Percentiles rank a stretch among this genome's conserved stretches.
Evolutionary conservation across 1,140 invertebrate genomes (phyloP).

Genomic region (Archivesica marissinica): DNA sequence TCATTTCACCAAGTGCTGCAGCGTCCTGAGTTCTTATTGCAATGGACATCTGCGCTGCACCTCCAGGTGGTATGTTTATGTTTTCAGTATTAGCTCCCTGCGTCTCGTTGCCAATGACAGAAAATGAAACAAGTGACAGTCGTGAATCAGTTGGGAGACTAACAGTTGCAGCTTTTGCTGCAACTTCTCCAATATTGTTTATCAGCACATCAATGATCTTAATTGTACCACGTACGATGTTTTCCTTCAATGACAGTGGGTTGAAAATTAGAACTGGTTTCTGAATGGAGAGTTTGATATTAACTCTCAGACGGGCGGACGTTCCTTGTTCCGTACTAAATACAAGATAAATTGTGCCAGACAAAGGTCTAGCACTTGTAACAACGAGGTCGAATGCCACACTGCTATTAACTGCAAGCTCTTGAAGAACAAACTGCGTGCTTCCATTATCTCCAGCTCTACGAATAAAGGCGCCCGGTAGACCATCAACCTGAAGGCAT

Average conservation of each 20-base stretch:
- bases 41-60: slow-evolving; percentile 46
- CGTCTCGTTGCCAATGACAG: neutral
- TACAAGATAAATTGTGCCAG: slow-evolving; percentile 44
- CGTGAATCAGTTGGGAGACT: slow-evolving; percentile 52
- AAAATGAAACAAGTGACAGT: slow-evolving; percentile 60
- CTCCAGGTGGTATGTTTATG: slow-evolving; percentile 36
- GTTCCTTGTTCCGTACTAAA: slow-evolving; percentile 39
- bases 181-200: slow-evolving; percentile 59
- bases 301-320: slow-evolving; percentile 8
- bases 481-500: neutral
- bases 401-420: neutral
- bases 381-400: slow-evolving; percentile 43
- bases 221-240: slow-evolving; percentile 29
- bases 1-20: slow-evolving; percentile 57
- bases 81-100: neutral
- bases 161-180: slow-evolving; percentile 56
- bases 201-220: slow-evolving; percentile 57
- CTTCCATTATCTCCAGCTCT: neutral
- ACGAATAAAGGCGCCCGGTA: neutral
- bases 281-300: slow-evolving; percentile 41
- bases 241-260: slow-evolving; percentile 23
- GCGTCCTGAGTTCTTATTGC: slow-evolving; percentile 17
- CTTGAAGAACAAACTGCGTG: neutral
- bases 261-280: slow-evolving; percentile 32
- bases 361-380: slow-evolving; percentile 36